Base-by-base conservation (phyloP, 1,140 invertebrate genomes). In the Atopsyche davidsoni region DNA sequence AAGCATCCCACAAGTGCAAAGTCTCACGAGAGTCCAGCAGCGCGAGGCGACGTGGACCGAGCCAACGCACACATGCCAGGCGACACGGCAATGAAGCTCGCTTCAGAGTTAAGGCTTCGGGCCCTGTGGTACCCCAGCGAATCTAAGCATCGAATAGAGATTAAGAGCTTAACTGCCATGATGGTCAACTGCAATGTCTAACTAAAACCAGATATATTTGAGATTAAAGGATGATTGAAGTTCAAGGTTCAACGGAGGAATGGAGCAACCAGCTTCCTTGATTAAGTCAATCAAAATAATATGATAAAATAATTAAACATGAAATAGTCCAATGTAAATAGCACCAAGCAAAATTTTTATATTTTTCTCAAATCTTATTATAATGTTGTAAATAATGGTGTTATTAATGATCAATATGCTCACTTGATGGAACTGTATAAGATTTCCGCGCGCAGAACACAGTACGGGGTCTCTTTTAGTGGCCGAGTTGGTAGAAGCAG, bases 1-100 rank as follows among this genome's bases (percentile, higher is more conserved):
- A 78, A 13, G 96, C 92, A 64, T 96, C 92, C 59, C 94, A 77
- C 17, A 98, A 70, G 69, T 92, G 86, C 43, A 96, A 66, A 49
- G 85, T 86, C 68, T 97, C 93, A 51, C 81, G 78, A 0, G 81
- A 82, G 71, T 97, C 93, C 51, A 97, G 67, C 19, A 90, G 77
- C 4, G 87, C 88, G 4, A 97, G 70, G 34, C 88, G 91, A 46
- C 89, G 76, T 0, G 87, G 80, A 51, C 94, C 94, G 38, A 97
- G 71, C 93, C 93, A 98, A 47, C 86, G 81, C 16, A 92, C 72
- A 45, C 80, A 81, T n/a, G 84, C 75, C 28, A 90, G 70, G 45
- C 76, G 80, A 53, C 84, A 87, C 1, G 77, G 68, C 13, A 89
- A 62, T 54, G 79, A 23, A 2, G 55, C 46, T 2, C 38, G 17